A percentile compares a stretch with the other conserved stretches of the same genome.
These are phyloP conservation scores for Neomonachus schauinslandi DNA, from an alignment of 2,113 vertebrate genomes.

Conservation along the genomic window DNA sequence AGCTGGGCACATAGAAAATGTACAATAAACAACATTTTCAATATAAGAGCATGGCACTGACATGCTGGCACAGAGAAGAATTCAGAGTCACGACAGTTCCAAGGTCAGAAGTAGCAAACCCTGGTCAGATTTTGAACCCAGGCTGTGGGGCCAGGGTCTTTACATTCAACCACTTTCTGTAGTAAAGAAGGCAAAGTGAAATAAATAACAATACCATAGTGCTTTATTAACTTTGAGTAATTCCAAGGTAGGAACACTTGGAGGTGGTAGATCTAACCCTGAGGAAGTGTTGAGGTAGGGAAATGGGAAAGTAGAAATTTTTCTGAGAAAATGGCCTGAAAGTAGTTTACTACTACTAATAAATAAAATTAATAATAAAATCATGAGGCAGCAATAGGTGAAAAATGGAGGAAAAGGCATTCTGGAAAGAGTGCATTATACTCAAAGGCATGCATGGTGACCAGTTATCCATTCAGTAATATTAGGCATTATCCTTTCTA, in stretches of 20 bases:
- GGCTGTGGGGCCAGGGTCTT: not conserved
- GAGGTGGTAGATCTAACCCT: not conserved
- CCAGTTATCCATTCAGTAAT: not conserved
- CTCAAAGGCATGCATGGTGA: not conserved
- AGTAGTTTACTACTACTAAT: not conserved
- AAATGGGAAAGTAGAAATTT: not conserved
- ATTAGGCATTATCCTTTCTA: not conserved
- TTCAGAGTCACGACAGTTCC: not conserved
- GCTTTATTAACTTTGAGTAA: not conserved
- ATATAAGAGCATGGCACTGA: not conserved
- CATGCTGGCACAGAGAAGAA: not conserved
- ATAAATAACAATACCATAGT: not conserved
- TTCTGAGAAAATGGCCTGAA: not conserved
- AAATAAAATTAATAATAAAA: not conserved
- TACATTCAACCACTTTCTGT: not conserved
- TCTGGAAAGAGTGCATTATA: not conserved
- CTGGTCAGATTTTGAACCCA: not conserved
- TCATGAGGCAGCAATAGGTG: not conserved
- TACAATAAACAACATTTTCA: conserved; percentile 13
- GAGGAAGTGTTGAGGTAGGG: not conserved
- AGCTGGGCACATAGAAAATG: not conserved
- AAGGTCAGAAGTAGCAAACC: not conserved
- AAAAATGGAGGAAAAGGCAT: not conserved
- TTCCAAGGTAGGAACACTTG: not conserved
- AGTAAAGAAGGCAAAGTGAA: not conserved